Conservation (phyloP, 2,113 vertebrate genomes). For the Poeciliopsis turrubarensis region DNA sequence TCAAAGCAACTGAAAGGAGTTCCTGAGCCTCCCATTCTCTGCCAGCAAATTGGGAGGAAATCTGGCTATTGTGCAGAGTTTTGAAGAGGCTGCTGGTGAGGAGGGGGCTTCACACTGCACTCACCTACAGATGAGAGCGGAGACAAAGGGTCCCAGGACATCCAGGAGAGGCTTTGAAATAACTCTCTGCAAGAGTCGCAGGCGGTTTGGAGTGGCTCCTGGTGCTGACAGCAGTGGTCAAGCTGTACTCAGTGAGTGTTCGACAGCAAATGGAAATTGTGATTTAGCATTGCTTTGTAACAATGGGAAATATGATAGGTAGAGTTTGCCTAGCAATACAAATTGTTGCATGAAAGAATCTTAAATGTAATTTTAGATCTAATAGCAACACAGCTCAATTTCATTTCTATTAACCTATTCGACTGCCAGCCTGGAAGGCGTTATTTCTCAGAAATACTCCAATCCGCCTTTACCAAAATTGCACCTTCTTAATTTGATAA, state of each 20-base stretch:
- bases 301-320: background rate
- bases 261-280: conserved; percentile 15
- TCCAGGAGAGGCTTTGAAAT: conserved; percentile 78
- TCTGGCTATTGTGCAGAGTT: conserved; percentile 89
- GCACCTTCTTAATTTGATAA: background rate
- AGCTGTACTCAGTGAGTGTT: conserved; percentile 51
- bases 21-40: conserved; percentile 86
- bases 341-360: background rate
- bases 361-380: background rate
- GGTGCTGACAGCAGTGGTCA: conserved; percentile 59
- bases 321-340: background rate
- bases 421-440: background rate
- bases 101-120: conserved; percentile 76
- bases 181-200: conserved; percentile 66
- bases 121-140: conserved; percentile 85
- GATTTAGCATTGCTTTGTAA: conserved; percentile 33
- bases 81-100: conserved; percentile 80
- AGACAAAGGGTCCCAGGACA: conserved; percentile 79
- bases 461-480: background rate
- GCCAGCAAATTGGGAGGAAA: conserved; percentile 88
- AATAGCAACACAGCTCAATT: background rate
- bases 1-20: conserved; percentile 88
- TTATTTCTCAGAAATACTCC: background rate
- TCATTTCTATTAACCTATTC: background rate
- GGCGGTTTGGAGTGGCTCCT: conserved; percentile 52